Evolutionary conservation across 2,888 invertebrate genomes (phyloP).

Genomic region (Drosophila helvetica): DNA sequence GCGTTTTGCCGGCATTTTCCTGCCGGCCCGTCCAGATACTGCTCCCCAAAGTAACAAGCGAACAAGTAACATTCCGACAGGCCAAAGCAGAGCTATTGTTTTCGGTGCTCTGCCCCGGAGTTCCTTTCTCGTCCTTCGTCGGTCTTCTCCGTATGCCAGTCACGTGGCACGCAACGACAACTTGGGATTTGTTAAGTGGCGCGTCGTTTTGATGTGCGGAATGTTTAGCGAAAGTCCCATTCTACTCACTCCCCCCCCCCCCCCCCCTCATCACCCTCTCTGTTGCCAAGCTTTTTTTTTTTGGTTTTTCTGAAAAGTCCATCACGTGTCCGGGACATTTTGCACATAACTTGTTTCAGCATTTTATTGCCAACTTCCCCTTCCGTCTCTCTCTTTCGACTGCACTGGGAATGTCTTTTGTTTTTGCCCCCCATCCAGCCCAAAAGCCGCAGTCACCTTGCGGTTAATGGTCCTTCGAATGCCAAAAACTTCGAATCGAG

Average conservation of each 20-base stretch:
- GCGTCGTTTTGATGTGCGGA: conserved; percentile 65
- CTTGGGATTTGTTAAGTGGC: conserved; percentile 80
- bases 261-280: neutral
- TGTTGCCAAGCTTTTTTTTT: conserved; percentile 16
- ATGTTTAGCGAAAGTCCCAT: conserved; percentile 53
- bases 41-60: conserved; percentile 41
- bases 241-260: neutral
- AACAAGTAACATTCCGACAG: conserved; percentile 37
- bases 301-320: conserved; percentile 28
- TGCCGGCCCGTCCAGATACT: neutral
- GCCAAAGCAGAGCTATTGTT: conserved; percentile 70
- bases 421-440: conserved; percentile 22
- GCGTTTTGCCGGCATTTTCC: conserved; percentile 67
- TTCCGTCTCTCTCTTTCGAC: conserved; percentile 47
- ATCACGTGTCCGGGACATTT: conserved; percentile 73
- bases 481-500: conserved; percentile 1
- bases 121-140: conserved; percentile 25
- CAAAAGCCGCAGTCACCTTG: conserved; percentile 40
- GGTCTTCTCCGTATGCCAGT: conserved; percentile 60
- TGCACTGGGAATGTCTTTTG: conserved; percentile 38
- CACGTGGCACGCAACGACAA: conserved; percentile 79
- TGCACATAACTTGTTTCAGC: conserved; percentile 75
- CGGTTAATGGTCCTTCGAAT: conserved; percentile 51
- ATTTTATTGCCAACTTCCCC: conserved; percentile 76
- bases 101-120: conserved; percentile 24